Percentiles rank a stretch among this genome's conserved stretches.
These are phyloP conservation scores for Caenorhabditis sp. DNA, from an alignment of 2,888 invertebrate genomes.

Conservation along the genomic window DNA sequence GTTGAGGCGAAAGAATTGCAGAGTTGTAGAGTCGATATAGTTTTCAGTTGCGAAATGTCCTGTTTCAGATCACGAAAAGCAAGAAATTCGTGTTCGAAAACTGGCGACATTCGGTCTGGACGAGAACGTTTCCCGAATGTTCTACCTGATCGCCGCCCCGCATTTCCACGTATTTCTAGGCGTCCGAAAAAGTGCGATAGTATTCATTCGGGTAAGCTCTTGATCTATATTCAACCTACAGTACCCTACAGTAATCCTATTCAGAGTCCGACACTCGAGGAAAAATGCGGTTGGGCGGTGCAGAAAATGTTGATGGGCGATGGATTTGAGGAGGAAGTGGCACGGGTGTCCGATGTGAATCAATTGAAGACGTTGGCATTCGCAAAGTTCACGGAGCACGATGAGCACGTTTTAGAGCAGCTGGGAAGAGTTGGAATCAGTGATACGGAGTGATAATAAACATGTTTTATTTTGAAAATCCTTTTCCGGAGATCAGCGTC, in stretches of 20 bases:
- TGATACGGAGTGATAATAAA: too few species aligned
- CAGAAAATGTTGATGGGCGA: not conserved
- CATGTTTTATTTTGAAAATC: too few species aligned
- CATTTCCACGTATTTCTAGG: constrained; percentile 24
- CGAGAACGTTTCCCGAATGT: constrained; percentile 22
- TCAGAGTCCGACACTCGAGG: constrained; percentile 21
- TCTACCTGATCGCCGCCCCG: constrained; percentile 14
- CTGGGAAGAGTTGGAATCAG: not conserved
- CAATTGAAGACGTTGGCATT: not conserved
- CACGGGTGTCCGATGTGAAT: not conserved
- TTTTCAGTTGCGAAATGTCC: too few species aligned
- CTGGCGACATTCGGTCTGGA: constrained; percentile 18
- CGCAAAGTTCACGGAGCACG: not conserved
- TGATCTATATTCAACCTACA: not conserved
- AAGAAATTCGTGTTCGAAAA: constrained; percentile 20
- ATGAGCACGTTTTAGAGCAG: not conserved
- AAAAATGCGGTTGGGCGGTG: constrained; percentile 11
- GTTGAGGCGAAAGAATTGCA: too few species aligned
- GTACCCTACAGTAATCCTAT: not conserved
- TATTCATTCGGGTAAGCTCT: constrained; percentile 16
- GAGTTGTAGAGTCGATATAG: too few species aligned
- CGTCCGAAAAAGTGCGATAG: constrained; percentile 5
- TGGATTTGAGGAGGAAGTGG: not conserved
- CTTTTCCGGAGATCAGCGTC: too few species aligned
- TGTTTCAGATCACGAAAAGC: constrained; percentile 22